Evolutionary conservation across 2,888 invertebrate genomes (phyloP), one percentile per base, ranked within the genome.

Genomic region (Tipula confusa): DNA sequence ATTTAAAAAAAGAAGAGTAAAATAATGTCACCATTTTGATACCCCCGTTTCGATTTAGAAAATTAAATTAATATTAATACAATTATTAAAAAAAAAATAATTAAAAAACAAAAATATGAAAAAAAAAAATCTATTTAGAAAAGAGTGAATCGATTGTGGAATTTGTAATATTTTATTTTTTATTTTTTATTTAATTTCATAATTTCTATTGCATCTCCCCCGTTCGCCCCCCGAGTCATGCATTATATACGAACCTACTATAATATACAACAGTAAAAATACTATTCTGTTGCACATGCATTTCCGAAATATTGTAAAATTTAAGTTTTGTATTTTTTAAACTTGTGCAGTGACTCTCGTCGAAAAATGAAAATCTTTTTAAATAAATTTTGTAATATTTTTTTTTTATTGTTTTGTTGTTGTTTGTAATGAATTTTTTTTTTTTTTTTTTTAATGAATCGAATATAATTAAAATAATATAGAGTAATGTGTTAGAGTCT

Each of bases 21-120:
- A 64, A 64, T 64, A 64, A 64, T 24, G 64, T 64, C 64, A 64
- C 64, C 64, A 64, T 64, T 64, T 64, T 64, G 64, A 64, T 64
- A 64, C n/a, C n/a, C n/a, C n/a, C 64, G 24, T 64, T 64, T 64
- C 64, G 64, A 24, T 64, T 64, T 64, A 64, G 64, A 64, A 64
- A 64, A 64, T 64, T 64, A 64, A 64, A 64, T 64, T 24, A 24
- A 64, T 64, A 64, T 64, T 64, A 64, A 64, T 64, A 64, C 18
- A 64, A 24, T 64, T 64, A 48, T 48, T 7, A 2, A 15, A 48
- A 48, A 48, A 64, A 64, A 64, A n/a, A n/a, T n/a, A n/a, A n/a
- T n/a, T n/a, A n/a, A n/a, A n/a, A n/a, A n/a, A n/a, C n/a, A n/a
- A n/a, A n/a, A n/a, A n/a, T n/a, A n/a, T n/a, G n/a, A n/a, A n/a